Percentiles rank a stretch among this genome's conserved stretches.
Conservation (phyloP, 2,113 vertebrate genomes). For the Panthera tigris region DNA sequence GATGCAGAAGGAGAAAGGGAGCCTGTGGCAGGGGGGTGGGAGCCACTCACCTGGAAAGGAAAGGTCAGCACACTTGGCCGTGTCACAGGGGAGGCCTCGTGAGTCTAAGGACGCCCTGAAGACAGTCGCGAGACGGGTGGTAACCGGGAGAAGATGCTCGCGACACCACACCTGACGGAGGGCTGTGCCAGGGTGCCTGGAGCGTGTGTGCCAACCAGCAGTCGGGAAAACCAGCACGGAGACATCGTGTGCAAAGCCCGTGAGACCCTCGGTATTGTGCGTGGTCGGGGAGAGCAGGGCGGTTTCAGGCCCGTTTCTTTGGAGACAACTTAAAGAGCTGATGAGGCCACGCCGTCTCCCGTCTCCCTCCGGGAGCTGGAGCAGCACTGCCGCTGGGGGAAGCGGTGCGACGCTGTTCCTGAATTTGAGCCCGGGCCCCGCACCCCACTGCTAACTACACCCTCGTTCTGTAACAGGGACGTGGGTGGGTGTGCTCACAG, state of each 20-base stretch:
- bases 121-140: background rate
- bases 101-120: background rate
- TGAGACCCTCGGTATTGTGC: fast-evolving
- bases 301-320: background rate
- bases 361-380: background rate
- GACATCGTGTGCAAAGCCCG: background rate
- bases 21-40: no score
- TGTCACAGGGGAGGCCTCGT: background rate
- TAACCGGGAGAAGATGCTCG: background rate
- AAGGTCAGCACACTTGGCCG: fast-evolving
- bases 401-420: background rate
- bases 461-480: fast-evolving
- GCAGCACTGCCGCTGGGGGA: background rate
- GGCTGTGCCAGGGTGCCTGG: background rate
- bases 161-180: background rate
- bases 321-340: background rate
- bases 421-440: background rate
- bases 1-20: background rate
- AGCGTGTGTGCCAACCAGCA: background rate
- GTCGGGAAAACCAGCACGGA: background rate
- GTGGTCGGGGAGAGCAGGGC: background rate
- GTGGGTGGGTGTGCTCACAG: fast-evolving
- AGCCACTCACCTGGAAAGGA: background rate
- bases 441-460: fast-evolving
- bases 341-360: no score